phyloP scores from a whole-genome alignment of 2,888 invertebrate genomes.

The Pristionchus arcanus region DNA sequence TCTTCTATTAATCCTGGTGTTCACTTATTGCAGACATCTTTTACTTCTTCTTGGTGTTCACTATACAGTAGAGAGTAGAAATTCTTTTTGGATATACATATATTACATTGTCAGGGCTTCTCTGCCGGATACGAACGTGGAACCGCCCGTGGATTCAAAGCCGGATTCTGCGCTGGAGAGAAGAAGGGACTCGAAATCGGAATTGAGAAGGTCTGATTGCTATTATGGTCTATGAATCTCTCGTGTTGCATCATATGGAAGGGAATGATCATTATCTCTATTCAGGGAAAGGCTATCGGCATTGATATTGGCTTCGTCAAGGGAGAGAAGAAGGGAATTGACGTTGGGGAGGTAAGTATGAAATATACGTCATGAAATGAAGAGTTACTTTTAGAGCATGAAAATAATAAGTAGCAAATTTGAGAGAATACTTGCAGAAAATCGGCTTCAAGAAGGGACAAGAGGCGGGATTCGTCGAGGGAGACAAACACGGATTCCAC shows the following conservation, averaged over 20 bases:
- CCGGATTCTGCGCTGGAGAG: constrained; percentile 23
- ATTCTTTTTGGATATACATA: neutral
- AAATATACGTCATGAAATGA: no score
- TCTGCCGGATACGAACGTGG: constrained; percentile 29
- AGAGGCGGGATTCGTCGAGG: constrained; percentile 17
- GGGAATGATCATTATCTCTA: neutral
- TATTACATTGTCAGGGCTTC: neutral
- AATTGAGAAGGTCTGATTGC: neutral
- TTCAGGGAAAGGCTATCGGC: constrained; percentile 46
- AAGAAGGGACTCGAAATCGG: constrained; percentile 37
- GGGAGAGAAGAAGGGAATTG: constrained; percentile 44
- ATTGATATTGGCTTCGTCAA: constrained; percentile 12
- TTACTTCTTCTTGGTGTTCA: neutral
- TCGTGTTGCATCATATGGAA: neutral
- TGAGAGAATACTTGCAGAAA: neutral
- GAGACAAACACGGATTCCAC: constrained; percentile 33
- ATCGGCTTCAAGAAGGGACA: constrained; percentile 15
- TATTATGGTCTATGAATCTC: neutral
- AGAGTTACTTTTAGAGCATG: neutral
- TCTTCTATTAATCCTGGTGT: neutral
- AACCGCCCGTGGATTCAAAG: neutral
- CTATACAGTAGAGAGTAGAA: no score
- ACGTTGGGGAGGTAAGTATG: neutral
- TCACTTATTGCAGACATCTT: no score
- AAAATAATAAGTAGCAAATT: neutral